A percentile compares a stretch with the other conserved stretches of the same genome.
Conservation (phyloP, 1,140 invertebrate species). For the Magallana gigas region DNA sequence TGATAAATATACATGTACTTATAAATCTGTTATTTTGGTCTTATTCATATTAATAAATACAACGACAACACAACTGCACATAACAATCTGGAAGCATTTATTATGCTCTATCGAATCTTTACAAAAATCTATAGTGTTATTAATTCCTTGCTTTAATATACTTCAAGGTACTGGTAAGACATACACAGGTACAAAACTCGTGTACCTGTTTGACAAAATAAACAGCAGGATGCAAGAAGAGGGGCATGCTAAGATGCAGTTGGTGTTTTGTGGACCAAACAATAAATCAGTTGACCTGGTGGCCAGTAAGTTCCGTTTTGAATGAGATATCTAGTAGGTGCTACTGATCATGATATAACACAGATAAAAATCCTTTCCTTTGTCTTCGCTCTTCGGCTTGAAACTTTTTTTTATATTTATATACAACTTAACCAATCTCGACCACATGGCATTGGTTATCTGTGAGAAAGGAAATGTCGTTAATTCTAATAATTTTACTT, state of each 20-base stretch:
- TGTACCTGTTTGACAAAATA: constrained; percentile 65
- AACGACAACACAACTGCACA: too few relatives aligned
- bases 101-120: neutral
- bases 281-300: constrained; percentile 68
- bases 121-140: neutral
- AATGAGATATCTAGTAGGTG: neutral
- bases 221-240: constrained; percentile 56
- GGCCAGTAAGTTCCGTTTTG: constrained; percentile 61
- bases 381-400: too few relatives aligned
- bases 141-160: neutral
- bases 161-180: constrained; percentile 71
- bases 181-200: constrained; percentile 67
- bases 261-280: constrained; percentile 69
- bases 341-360: too few relatives aligned
- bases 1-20: too few relatives aligned
- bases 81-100: neutral
- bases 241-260: constrained; percentile 50
- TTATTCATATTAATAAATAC: too few relatives aligned
- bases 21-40: too few relatives aligned
- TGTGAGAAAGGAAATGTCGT: too few relatives aligned
- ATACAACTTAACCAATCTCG: too few relatives aligned
- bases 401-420: too few relatives aligned
- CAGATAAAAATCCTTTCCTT: too few relatives aligned
- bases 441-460: too few relatives aligned
- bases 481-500: too few relatives aligned